Conservation (phyloP, 2,113 vertebrate genomes). For the Setophaga kirtlandii region DNA sequence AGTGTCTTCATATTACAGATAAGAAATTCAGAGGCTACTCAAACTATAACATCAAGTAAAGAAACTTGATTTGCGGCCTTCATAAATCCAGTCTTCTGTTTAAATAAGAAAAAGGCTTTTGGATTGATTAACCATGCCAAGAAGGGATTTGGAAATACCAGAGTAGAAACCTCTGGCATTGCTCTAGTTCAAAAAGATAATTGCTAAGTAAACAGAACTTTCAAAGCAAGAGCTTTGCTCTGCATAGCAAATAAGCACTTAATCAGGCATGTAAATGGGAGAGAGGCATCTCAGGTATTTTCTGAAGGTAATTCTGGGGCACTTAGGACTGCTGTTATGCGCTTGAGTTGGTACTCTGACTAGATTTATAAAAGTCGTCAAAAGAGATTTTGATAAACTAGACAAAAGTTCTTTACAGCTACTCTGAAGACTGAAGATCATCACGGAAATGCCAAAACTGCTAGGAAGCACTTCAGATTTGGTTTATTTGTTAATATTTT, state of each 20-base stretch:
- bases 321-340: neutral
- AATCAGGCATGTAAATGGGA: conserved; percentile 51
- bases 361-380: neutral
- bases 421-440: neutral
- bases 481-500: neutral
- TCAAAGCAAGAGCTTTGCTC: conserved; percentile 45
- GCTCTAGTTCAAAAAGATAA: conserved; percentile 47
- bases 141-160: conserved; percentile 43
- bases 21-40: neutral
- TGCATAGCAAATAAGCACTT: conserved; percentile 50
- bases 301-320: conserved; percentile 41
- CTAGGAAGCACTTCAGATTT: neutral
- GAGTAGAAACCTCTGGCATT: conserved; percentile 21
- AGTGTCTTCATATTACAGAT: neutral
- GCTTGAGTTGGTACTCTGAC: neutral
- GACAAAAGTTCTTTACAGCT: neutral
- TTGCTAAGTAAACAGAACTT: conserved; percentile 53
- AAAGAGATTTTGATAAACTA: neutral
- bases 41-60: neutral
- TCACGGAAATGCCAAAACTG: neutral
- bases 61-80: conserved; percentile 19
- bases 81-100: conserved; percentile 24
- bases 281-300: conserved; percentile 61
- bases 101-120: neutral
- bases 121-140: neutral